phyloP scores from a whole-genome alignment of 2,113 vertebrate species.

The Bolborhynchus lineola region DNA sequence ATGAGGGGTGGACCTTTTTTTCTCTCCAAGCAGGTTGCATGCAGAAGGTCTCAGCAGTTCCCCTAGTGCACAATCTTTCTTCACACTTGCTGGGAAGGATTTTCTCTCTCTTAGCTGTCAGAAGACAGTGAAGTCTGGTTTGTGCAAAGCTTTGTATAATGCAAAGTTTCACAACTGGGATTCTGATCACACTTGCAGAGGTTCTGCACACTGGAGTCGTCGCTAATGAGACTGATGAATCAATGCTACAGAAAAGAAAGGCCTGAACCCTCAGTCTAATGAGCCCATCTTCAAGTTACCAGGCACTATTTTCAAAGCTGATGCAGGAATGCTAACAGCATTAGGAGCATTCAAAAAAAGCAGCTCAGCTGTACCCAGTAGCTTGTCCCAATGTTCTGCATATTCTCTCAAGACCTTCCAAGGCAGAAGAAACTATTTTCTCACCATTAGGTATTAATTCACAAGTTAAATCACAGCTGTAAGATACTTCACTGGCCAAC shows the following conservation, averaged over 20 bases:
- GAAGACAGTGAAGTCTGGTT: background rate
- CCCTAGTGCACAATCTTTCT: background rate
- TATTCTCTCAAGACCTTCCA: background rate
- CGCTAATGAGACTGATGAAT: background rate
- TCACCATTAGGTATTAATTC: background rate
- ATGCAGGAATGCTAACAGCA: background rate
- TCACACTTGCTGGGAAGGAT: background rate
- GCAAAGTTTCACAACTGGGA: background rate
- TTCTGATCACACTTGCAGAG: background rate
- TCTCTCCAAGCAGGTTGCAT: conserved; percentile 42
- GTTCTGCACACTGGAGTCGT: background rate
- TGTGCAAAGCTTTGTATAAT: background rate
- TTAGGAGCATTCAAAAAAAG: background rate
- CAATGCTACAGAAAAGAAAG: background rate
- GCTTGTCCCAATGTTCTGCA: background rate
- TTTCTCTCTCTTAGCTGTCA: background rate
- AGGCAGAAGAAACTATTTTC: background rate
- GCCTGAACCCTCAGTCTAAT: background rate
- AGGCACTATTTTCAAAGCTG: conserved; percentile 1
- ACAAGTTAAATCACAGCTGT: background rate
- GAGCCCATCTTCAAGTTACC: background rate
- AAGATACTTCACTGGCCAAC: conserved; percentile 29
- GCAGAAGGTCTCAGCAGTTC: conserved; percentile 9
- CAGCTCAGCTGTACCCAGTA: background rate
- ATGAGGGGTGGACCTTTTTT: background rate